Percentiles rank a stretch among this genome's conserved stretches.
Conservation (phyloP, 2,888 invertebrate genomes). For the Orchestes rusci region DNA sequence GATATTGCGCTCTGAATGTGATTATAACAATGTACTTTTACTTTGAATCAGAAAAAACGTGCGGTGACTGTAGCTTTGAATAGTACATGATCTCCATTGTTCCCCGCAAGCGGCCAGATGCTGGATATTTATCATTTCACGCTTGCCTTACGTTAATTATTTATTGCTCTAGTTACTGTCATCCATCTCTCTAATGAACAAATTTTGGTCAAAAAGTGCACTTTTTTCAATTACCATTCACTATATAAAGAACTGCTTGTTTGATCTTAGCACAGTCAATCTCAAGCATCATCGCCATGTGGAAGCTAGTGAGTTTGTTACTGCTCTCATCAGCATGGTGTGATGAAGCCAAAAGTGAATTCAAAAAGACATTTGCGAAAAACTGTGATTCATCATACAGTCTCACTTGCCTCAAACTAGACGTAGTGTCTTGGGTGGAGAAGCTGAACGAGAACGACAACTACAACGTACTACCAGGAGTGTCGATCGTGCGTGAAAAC, state of each 20-base stretch:
- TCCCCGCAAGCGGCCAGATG: conserved; percentile 16
- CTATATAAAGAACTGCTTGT: conserved; percentile 20
- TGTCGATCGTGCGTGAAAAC: conserved; percentile 64
- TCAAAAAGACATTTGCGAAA: conserved; percentile 38
- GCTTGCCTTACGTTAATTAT: conserved; percentile 16
- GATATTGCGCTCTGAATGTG: conserved; percentile 14
- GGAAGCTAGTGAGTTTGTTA: background rate
- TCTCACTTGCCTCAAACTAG: conserved; percentile 70
- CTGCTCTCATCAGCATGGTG: background rate
- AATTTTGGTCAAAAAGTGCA: conserved; percentile 10
- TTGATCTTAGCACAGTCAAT: background rate
- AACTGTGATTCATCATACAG: conserved; percentile 57
- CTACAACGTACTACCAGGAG: conserved; percentile 63
- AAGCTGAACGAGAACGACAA: conserved; percentile 63
- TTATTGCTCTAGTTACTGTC: conserved; percentile 20
- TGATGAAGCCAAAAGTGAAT: conserved; percentile 34
- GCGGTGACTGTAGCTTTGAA: conserved; percentile 6
- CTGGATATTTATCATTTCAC: conserved; percentile 17
- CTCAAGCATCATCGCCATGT: background rate
- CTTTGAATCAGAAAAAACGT: conserved; percentile 11
- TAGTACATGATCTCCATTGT: conserved; percentile 10
- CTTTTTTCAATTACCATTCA: conserved; percentile 13
- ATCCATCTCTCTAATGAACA: conserved; percentile 16
- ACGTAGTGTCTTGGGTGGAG: conserved; percentile 69
- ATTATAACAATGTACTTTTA: conserved; percentile 17